Evolutionary conservation across 1,140 invertebrate genomes (phyloP), one percentile per base, ranked within the genome.

Genomic region (Belonocnema kinseyi): DNA sequence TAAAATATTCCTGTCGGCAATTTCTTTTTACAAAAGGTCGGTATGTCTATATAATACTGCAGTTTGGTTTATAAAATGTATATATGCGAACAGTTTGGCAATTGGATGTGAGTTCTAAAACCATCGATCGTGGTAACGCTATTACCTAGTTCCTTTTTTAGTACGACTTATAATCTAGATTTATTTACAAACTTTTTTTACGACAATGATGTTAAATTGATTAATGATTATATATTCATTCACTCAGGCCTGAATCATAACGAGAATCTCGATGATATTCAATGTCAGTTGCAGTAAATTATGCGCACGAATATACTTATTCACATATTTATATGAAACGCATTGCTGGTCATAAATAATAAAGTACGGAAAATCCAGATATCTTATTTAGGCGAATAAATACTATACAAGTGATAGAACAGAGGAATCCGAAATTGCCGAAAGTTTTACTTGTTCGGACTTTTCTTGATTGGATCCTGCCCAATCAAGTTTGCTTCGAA

Each of bases 401-500:
- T 90, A 90, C 83, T 90, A 84, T 90, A 88, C 85, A 86, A 66
- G 14, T 51, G 8, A 70, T 46, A 40, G 72, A 26, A 53, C 75
- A 50, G 40, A 70, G n/a, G 33, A 11, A 56, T 21, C 72, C 40
- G 74, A 77, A 77, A 79, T 75, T 56, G 21, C 54, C 53, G 54
- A 78, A 14, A 74, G 72, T 76, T 80, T 77, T 26, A 70, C 40
- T 73, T 76, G 66, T 33, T 50, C 79, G 73, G 77, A 72, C 61
- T 80, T 75, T 83, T 74, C 72, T 79, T 51, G 87, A 88, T 90
- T 85, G 88, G 89, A 90, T 90, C 88, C 90, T 84, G 89, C 88
- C 88, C 86, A 85, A 88, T 85, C 83, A 26, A 16, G 51, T 61
- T 21, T 71, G 17, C 74, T 77, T 66, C 73, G 77, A 61, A 53